A percentile compares a stretch with the other conserved stretches of the same genome.
These are phyloP conservation scores for Lonchura striata DNA, from an alignment of 2,113 vertebrate genomes.

Conservation along the genomic window DNA sequence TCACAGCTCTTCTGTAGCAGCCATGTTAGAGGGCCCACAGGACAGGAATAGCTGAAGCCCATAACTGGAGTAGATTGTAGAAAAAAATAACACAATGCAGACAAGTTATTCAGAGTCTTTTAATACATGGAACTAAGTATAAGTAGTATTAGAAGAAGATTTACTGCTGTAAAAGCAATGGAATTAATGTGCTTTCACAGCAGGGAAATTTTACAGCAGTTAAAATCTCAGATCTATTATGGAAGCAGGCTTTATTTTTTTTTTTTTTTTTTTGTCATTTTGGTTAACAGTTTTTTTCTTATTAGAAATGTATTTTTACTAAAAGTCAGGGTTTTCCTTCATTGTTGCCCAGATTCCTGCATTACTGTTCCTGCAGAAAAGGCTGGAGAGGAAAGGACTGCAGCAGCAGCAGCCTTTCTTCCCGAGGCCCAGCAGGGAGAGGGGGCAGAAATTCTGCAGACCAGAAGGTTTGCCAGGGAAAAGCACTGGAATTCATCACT, in stretches of 20 bases:
- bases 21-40: background rate
- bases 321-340: background rate
- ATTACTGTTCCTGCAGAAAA: background rate
- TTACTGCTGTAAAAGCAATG: slow-evolving; percentile 16
- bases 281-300: background rate
- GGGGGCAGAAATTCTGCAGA: background rate
- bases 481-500: background rate
- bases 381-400: background rate
- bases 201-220: background rate
- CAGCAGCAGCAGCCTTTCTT: background rate
- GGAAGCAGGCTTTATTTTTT: background rate
- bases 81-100: background rate
- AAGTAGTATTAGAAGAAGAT: background rate
- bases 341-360: background rate
- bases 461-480: background rate
- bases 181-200: background rate
- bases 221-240: background rate
- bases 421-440: background rate
- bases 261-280: background rate
- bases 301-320: background rate
- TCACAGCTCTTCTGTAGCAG: background rate
- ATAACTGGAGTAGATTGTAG: background rate
- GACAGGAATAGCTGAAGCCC: background rate
- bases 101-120: background rate
- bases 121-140: background rate